Base-by-base conservation (phyloP, 2,113 vertebrate species). In the Eretmochelys imbricata region DNA sequence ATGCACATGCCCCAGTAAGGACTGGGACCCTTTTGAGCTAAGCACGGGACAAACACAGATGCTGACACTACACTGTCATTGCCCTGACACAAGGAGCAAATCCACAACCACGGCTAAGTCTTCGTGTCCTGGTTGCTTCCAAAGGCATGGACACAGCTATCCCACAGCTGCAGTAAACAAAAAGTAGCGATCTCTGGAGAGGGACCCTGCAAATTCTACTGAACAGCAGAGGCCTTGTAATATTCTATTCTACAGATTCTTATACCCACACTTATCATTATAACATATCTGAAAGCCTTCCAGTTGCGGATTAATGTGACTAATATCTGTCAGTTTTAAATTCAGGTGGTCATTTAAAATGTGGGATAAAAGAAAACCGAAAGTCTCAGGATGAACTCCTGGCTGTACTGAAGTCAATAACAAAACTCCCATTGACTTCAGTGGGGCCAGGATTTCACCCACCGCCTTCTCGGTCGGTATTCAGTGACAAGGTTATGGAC, bases 1-100 rank as follows among this genome's bases (percentile, higher is more conserved):
- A 72, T 38, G 65, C 35, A 22, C 35, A 72, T 1, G 16, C 7
- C 65, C 65, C 65, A 72, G 65, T 72, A 38, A 38, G 85, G 88
- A 93, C 89, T 0, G 0, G 57, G 53, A 8, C n/a, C 9, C n/a
- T 72, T 20, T 20, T 72, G n/a, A 38, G n/a, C 65, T 72, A 20
- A 10, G n/a, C 65, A 38, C 27, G 6, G 27, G 57, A 31, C 9
- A 72, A 72, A 72, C 5, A 20, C 35, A 69, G 10, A 69, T 8
- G 14, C 17, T 16, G 65, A 20, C n/a, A 22, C 65, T 72, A 22
- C 65, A 72, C n/a, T 38, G 65, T 22, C n/a, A n/a, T n/a, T 72
- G 65, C 19, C n/a, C 65, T n/a, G n/a, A 38, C 17, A 72, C 27
- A 31, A 13, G 57, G 12, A 8, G 14, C n/a, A n/a, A 72, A 72